Base-by-base conservation (phyloP, 2,113 vertebrate species). In the Noturus placidus region DNA sequence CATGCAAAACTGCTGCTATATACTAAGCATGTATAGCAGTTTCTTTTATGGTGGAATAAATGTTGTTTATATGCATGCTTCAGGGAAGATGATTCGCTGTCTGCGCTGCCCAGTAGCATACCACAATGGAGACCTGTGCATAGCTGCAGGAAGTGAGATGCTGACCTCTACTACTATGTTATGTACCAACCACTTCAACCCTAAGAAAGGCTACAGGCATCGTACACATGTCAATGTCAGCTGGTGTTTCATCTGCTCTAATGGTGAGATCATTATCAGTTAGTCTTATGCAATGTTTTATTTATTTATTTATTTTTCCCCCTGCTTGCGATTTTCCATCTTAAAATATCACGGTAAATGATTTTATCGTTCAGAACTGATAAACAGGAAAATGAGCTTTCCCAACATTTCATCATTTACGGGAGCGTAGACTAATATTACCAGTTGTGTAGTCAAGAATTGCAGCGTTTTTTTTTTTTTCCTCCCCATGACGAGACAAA, bases 181-280 rank as follows among this genome's bases (percentile, higher is more conserved):
- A 77, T 99, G 98, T 93, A 96, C 97, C 15, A 96, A 95, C 89
- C 98, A 99, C 92, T 99, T 99, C 95, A 94, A 94, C 3, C 96
- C 97, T 88, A 97, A 92, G 70, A 99, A 98, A 92, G 97, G 96
- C 35, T 97, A 97, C 89, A 97, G 96, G 85, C 98, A 99, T 89
- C 98, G 99, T 30, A 95, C 95, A 0, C 98, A 99, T 0, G 97
- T 99, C 93, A 99, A 99, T 20, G 98, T 99, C 91, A 99, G 97
- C 97, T 99, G 98, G 98, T 99, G 98, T 91, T 99, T 99, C 25
- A 96, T 99, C 90, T 99, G 98, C 93, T 99, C 98, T 79, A 99
- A 98, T 96, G 98, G 98, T 99, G 92, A 84, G 91, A 50, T 27
- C 2, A 19, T 33, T 13, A 85, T 61, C 27, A 61, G 4, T 22